These are phyloP conservation scores for Philantomba maxwellii DNA, from an alignment of 2,113 vertebrate species.

Conservation along the genomic window DNA sequence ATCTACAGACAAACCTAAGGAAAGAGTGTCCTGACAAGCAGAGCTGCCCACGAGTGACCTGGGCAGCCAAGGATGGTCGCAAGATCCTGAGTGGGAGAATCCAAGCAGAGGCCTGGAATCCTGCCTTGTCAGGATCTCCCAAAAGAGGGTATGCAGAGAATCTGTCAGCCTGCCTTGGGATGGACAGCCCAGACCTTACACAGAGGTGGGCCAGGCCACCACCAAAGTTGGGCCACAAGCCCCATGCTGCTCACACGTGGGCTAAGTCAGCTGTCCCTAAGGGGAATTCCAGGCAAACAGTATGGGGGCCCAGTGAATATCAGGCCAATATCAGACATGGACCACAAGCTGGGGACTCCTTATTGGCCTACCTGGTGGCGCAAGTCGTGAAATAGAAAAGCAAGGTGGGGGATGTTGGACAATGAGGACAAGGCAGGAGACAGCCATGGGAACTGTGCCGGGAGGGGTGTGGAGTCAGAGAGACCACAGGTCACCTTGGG, in stretches of 20 bases:
- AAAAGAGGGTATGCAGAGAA: accelerated
- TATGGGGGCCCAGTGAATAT: neutral
- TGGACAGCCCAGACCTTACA: neutral
- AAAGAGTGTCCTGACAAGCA: neutral
- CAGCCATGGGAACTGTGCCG: neutral
- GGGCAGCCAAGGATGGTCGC: accelerated
- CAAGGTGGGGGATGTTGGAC: neutral
- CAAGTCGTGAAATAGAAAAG: neutral
- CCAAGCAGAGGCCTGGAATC: neutral
- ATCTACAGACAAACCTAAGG: neutral
- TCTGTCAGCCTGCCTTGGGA: neutral
- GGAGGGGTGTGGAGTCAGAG: neutral
- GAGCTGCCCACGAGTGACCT: neutral
- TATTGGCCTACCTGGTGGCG: neutral
- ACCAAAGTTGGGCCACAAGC: neutral
- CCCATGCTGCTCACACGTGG: too few species aligned
- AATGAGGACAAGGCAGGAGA: neutral
- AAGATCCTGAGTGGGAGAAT: neutral
- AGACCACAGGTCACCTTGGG: neutral
- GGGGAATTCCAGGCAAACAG: neutral
- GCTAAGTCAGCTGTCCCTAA: neutral
- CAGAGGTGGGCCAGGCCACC: neutral
- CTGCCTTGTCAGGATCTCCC: neutral
- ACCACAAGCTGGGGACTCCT: neutral
- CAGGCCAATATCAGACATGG: neutral